Evolutionary conservation across 2,113 vertebrate species (phyloP), one percentile per base, ranked within the genome.

Genomic region (Pedetes capensis): DNA sequence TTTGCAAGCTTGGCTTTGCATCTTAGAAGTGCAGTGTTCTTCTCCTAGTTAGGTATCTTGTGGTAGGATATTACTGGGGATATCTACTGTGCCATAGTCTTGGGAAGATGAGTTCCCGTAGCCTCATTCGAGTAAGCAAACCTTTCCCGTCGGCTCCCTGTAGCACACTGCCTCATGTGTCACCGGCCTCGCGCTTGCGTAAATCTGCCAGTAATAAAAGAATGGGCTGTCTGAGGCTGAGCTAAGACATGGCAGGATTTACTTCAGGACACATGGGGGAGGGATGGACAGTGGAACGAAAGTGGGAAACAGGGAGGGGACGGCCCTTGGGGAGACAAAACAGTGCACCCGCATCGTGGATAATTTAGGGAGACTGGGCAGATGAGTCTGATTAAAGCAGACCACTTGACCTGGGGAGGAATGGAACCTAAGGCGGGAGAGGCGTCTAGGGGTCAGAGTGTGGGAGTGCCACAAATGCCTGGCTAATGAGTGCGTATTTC

Each of bases 401-500:
- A 74, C 44, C 27, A 5, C 37, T 55, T 90, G 88, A 80, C 53
- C 53, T 59, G 20, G 27, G 80, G 47, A 71, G 66, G 10, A 76
- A 78, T 0, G 87, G 44, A 20, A n/a, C 39, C 5, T 17, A 66
- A 59, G 78, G 88, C 82, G 49, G 69, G 39, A 80, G 78, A 90
- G 78, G 63, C 76, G 87, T 55, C 72, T 57, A 76, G 61, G 81
- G 47, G 66, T 84, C 78, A 84, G 37, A 59, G 18, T 53, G 37
- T 49, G 53, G 78, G 89, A 90, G 39, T 51, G 32, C 79, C 49
- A 71, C 6, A 6, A 75, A 95, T 76, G 61, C 47, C 71, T 18
- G 75, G 69, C 32, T 87, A 76, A 94, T 76, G 71, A 64, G 57
- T 75, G 79, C 64, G 64, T 86, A 87, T 49, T 92, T 64, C 89